phyloP scores from a whole-genome alignment of 2,113 vertebrate genomes.

The Tringa solitaria region DNA sequence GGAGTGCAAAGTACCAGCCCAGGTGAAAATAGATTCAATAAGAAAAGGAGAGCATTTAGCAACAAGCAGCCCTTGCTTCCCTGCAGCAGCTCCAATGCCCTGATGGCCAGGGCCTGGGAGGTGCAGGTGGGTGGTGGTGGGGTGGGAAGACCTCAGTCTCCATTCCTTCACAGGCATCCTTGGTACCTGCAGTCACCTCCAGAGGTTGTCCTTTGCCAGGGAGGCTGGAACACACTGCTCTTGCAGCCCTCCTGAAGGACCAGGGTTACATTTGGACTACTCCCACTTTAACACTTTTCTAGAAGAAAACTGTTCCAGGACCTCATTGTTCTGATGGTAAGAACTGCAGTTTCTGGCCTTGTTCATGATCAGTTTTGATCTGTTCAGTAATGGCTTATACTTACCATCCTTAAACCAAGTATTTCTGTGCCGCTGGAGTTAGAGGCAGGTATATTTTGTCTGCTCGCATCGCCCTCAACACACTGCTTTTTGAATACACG shows the following conservation, averaged over 20 bases:
- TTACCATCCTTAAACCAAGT: background rate
- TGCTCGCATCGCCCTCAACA: background rate
- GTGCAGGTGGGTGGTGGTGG: background rate
- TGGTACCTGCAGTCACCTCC: background rate
- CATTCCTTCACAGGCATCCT: background rate
- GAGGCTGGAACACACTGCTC: background rate
- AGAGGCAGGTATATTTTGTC: background rate
- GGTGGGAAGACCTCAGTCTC: background rate
- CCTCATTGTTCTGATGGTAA: background rate
- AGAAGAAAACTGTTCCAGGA: background rate
- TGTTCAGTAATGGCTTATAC: background rate
- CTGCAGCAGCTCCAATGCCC: fast-evolving
- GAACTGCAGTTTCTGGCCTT: background rate
- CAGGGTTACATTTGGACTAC: background rate
- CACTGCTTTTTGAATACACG: background rate
- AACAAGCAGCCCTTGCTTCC: fast-evolving
- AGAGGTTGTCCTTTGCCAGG: background rate
- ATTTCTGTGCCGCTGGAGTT: background rate
- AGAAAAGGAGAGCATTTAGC: background rate
- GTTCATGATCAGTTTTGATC: background rate
- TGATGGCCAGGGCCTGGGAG: fast-evolving
- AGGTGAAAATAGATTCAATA: background rate
- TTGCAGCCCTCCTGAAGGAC: background rate
- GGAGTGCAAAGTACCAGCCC: background rate
- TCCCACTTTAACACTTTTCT: background rate